These are phyloP conservation scores for Percopsis transmontana DNA, from an alignment of 2,113 vertebrate genomes.

Conservation along the genomic window DNA sequence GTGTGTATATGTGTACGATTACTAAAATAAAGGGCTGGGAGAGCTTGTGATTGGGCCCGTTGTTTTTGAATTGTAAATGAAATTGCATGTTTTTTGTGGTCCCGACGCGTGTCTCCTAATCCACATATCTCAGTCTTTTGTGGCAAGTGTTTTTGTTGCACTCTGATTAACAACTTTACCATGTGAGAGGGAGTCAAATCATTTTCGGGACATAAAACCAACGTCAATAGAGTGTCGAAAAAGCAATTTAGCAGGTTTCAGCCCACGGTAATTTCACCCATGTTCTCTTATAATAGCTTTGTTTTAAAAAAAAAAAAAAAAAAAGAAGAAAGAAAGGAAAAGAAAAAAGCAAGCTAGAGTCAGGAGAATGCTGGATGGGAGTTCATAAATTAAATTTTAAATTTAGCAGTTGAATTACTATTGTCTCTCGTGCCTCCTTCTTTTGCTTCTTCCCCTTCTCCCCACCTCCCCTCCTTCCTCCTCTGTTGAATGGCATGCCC, in stretches of 20 bases:
- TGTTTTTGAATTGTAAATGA: conserved; percentile 42
- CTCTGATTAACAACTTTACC: conserved; percentile 76
- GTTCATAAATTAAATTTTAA: conserved; percentile 82
- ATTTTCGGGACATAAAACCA: conserved; percentile 75
- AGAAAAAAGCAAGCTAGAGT: conserved; percentile 41
- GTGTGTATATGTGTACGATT: conserved; percentile 34
- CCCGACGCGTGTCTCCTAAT: conserved; percentile 71
- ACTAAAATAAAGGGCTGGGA: conserved; percentile 26
- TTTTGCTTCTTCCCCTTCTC: conserved; percentile 14
- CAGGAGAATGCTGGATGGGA: conserved; percentile 54
- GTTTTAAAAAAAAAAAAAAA: conserved; percentile 57
- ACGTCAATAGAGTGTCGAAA: conserved; percentile 69
- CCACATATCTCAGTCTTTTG: conserved; percentile 59
- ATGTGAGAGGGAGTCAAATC: conserved; percentile 72
- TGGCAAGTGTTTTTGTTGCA: conserved; percentile 62
- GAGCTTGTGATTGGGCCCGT: conserved; percentile 44
- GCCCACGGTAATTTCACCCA: conserved; percentile 76
- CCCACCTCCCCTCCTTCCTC: conserved; percentile 39
- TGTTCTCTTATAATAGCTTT: conserved; percentile 79
- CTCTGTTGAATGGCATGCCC: conserved; percentile 54
- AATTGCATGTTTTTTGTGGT: conserved; percentile 74
- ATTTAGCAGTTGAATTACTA: conserved; percentile 76
- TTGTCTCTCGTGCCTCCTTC: conserved; percentile 51
- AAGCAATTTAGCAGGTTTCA: conserved; percentile 80
- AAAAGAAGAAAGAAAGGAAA: conserved; percentile 2